phyloP scores from a whole-genome alignment of 2,888 invertebrate species.

The Archips xylosteana region DNA sequence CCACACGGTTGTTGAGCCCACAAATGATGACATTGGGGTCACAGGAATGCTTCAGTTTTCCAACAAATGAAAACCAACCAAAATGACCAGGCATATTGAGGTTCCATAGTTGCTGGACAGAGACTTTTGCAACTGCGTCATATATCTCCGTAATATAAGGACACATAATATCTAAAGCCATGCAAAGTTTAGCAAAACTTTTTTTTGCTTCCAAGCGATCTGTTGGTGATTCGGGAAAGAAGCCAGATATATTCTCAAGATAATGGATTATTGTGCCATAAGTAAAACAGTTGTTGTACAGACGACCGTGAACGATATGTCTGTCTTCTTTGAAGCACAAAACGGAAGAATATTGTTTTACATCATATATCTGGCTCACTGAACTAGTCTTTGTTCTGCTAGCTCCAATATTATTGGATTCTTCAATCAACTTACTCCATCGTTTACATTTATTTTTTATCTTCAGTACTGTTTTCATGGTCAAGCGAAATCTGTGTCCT shows the following conservation, averaged over 20 bases:
- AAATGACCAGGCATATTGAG: slow-evolving; percentile 1
- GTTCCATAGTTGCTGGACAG: not conserved
- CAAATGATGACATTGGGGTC: slow-evolving; percentile 33
- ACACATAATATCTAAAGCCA: slow-evolving; percentile 40
- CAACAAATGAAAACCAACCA: slow-evolving; percentile 39
- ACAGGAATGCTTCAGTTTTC: slow-evolving; percentile 37
- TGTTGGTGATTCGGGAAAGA: slow-evolving; percentile 45
- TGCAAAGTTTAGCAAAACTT: slow-evolving; percentile 47
- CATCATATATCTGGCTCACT: slow-evolving; percentile 47
- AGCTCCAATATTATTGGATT: slow-evolving; percentile 44
- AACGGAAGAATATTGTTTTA: slow-evolving; percentile 46
- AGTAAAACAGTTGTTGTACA: slow-evolving; percentile 45
- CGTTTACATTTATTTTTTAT: slow-evolving; percentile 43
- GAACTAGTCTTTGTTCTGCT: slow-evolving; percentile 43
- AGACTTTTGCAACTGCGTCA: not conserved
- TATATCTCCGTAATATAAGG: not conserved
- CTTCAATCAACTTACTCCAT: slow-evolving; percentile 49
- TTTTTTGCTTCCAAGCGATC: slow-evolving; percentile 43
- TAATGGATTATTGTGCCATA: slow-evolving; percentile 48
- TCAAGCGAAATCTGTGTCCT: slow-evolving; percentile 23
- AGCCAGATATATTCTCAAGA: slow-evolving; percentile 43
- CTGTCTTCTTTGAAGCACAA: slow-evolving; percentile 45
- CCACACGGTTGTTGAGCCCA: slow-evolving; percentile 33
- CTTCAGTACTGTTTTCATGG: slow-evolving; percentile 49
- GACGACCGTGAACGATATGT: slow-evolving; percentile 46